Conservation (phyloP, 2,797 vertebrate species). For the Phylloscopus collybita region DNA sequence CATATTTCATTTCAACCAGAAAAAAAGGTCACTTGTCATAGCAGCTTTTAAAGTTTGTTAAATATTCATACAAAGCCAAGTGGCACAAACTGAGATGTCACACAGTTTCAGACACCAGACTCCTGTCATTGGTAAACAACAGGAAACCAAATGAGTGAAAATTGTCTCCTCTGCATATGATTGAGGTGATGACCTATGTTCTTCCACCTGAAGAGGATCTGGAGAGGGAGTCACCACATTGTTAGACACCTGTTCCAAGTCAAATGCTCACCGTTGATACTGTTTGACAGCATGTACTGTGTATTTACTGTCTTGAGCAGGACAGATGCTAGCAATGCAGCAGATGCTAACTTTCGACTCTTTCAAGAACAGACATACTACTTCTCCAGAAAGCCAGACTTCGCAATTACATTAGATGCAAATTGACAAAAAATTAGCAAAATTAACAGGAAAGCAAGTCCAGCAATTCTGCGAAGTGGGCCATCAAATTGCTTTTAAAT, state of each 20-base stretch:
- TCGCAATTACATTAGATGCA: background rate
- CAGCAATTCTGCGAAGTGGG: background rate
- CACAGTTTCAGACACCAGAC: background rate
- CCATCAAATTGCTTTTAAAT: background rate
- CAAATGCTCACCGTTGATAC: background rate
- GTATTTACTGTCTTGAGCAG: background rate
- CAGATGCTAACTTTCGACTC: background rate
- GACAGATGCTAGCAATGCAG: background rate
- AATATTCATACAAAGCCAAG: background rate
- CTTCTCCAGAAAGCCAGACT: background rate
- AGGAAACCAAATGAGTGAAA: constrained; percentile 24
- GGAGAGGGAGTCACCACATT: background rate
- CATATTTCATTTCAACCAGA: background rate
- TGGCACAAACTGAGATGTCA: background rate
- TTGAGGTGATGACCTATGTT: constrained; percentile 45
- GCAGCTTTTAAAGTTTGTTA: background rate
- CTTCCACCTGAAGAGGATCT: background rate
- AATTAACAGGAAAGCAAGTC: background rate
- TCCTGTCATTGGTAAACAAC: constrained; percentile 36
- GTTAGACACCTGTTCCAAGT: background rate
- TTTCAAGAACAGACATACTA: background rate
- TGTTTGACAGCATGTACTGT: background rate
- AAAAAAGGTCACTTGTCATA: constrained; percentile 7
- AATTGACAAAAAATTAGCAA: background rate
- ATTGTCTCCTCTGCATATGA: constrained; percentile 1